Percentiles rank a stretch among this genome's conserved stretches.
Evolutionary conservation across 2,113 vertebrate genomes (phyloP).

Genomic region (Hypanus sabinus): DNA sequence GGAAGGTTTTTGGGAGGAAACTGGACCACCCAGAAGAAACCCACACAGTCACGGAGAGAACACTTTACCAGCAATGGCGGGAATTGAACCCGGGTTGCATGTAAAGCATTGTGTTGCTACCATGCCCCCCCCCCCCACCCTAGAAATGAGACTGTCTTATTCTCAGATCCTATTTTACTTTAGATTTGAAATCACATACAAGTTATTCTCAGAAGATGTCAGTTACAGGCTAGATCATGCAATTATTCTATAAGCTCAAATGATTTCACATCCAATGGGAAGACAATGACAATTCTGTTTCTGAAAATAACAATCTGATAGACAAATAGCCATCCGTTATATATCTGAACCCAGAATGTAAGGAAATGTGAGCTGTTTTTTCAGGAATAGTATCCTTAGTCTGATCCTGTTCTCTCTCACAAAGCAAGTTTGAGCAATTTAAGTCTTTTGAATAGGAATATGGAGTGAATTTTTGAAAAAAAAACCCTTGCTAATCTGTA

Average conservation of each 20-base stretch:
- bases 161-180: neutral
- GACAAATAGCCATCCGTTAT: neutral
- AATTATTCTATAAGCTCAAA: neutral
- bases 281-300: neutral
- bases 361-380: neutral
- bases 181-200: neutral
- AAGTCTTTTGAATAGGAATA: neutral
- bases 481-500: no score
- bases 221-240: neutral
- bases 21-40: no score
- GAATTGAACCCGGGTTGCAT: no score
- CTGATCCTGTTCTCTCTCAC: neutral
- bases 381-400: neutral
- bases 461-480: no score
- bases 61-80: no score
- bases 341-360: neutral
- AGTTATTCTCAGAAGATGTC: neutral
- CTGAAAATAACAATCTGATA: neutral
- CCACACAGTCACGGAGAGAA: no score
- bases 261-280: neutral
- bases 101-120: no score
- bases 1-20: no score
- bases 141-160: neutral
- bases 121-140: no score
- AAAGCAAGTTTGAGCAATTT: neutral